phyloP scores from a whole-genome alignment of 1,140 invertebrate species.

The Atta cephalotes region DNA sequence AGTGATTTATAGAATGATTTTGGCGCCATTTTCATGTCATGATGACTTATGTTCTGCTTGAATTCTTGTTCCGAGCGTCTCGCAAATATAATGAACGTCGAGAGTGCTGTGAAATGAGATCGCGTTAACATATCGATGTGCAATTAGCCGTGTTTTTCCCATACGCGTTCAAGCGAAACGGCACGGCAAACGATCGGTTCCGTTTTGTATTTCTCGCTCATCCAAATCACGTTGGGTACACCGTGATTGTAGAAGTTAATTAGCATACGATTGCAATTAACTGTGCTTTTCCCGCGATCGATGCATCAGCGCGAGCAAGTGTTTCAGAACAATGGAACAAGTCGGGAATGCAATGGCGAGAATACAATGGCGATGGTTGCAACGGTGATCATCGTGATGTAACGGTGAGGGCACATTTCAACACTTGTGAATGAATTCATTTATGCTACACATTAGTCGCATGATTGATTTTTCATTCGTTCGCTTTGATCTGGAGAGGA shows the following conservation, averaged over 20 bases:
- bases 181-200: neutral
- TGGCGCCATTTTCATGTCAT: no score
- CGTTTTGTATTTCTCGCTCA: neutral
- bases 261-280: conserved; percentile 30
- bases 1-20: no score
- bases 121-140: neutral
- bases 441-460: neutral
- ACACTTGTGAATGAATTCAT: conserved; percentile 15
- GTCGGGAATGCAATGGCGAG: neutral
- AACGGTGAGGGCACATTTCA: neutral
- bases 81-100: no score
- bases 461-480: neutral
- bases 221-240: neutral
- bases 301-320: neutral
- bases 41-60: no score
- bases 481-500: neutral
- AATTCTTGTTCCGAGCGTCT: no score
- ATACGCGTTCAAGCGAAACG: neutral
- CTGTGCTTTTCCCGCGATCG: neutral
- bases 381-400: no score
- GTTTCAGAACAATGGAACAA: neutral
- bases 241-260: conserved; percentile 2
- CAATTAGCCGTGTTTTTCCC: no score
- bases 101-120: neutral
- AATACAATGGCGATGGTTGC: neutral